Percentiles rank a stretch among this genome's conserved stretches.
Evolutionary conservation across 2,797 vertebrate species (phyloP).

Genomic region (Poeciliopsis presidionis): DNA sequence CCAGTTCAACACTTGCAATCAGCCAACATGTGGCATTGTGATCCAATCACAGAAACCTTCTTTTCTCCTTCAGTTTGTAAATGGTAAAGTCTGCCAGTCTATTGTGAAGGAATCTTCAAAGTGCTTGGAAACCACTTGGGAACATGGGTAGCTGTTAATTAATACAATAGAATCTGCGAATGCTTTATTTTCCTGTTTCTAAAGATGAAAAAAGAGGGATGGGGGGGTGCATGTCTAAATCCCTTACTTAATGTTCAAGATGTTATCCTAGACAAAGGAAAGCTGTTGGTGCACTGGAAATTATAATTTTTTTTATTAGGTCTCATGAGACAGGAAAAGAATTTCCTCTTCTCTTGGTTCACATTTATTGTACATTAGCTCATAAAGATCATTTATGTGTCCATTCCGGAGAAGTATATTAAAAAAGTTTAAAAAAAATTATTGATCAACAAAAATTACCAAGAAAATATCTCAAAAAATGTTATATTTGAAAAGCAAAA

Average conservation of each 20-base stretch:
- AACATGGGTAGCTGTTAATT: conserved; percentile 77
- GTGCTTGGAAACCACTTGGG: conserved; percentile 73
- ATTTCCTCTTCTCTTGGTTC: conserved; percentile 47
- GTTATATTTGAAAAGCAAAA: not conserved
- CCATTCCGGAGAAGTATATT: not conserved
- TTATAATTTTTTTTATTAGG: conserved; percentile 53
- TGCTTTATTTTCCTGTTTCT: conserved; percentile 74
- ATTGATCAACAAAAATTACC: conserved; percentile 61
- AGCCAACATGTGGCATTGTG: conserved; percentile 80
- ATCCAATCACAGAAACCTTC: conserved; percentile 73
- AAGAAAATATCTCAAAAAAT: conserved; percentile 48
- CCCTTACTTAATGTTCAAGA: conserved; percentile 67
- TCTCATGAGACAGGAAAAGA: conserved; percentile 57
- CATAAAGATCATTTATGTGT: conserved; percentile 48
- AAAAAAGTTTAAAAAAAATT: not conserved
- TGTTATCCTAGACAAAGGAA: conserved; percentile 64
- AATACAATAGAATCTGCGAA: conserved; percentile 72
- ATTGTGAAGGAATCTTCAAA: conserved; percentile 80
- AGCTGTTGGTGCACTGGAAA: conserved; percentile 63
- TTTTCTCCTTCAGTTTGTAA: conserved; percentile 52
- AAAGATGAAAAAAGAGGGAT: conserved; percentile 49
- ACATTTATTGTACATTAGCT: conserved; percentile 68
- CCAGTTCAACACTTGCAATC: conserved; percentile 73
- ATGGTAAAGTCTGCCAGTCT: conserved; percentile 76
- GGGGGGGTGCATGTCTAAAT: conserved; percentile 53